phyloP scores from a whole-genome alignment of 2,113 vertebrate species.

The Cathartes aura region DNA sequence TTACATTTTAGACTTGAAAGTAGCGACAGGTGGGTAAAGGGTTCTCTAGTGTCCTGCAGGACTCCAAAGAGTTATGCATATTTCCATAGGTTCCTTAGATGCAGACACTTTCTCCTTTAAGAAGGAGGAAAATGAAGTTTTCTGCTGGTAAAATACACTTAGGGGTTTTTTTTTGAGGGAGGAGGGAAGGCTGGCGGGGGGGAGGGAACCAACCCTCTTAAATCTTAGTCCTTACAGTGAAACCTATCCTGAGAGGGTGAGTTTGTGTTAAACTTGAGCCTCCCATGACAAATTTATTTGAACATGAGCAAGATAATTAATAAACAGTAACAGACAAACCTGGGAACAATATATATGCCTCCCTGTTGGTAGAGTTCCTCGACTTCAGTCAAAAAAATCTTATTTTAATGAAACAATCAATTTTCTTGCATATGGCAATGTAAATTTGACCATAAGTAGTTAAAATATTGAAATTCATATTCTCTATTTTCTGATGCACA shows the following conservation, averaged over 20 bases:
- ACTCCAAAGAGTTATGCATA: not conserved
- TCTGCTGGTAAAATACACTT: not conserved
- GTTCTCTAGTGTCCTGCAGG: not conserved
- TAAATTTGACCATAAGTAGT: not conserved
- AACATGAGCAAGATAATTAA: not conserved
- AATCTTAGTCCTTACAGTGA: not conserved
- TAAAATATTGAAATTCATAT: not conserved
- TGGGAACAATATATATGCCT: not conserved
- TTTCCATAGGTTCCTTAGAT: not conserved
- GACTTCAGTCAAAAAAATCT: not conserved
- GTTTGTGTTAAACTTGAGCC: not conserved
- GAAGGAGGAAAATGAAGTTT: not conserved
- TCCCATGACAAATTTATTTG: not conserved
- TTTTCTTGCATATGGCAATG: not conserved
- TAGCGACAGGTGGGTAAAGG: not conserved
- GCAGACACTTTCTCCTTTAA: not conserved
- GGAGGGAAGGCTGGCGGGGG: rapidly evolving
- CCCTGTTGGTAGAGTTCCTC: not conserved
- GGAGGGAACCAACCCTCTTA: not conserved
- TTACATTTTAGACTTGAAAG: not conserved
- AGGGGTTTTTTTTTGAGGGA: not conserved
- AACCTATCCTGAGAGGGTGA: not conserved
- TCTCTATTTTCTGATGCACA: not conserved
- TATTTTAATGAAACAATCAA: not conserved
- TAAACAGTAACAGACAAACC: not conserved